phyloP scores from a whole-genome alignment of 2,113 vertebrate species.

The Illadopsis cleaveri region DNA sequence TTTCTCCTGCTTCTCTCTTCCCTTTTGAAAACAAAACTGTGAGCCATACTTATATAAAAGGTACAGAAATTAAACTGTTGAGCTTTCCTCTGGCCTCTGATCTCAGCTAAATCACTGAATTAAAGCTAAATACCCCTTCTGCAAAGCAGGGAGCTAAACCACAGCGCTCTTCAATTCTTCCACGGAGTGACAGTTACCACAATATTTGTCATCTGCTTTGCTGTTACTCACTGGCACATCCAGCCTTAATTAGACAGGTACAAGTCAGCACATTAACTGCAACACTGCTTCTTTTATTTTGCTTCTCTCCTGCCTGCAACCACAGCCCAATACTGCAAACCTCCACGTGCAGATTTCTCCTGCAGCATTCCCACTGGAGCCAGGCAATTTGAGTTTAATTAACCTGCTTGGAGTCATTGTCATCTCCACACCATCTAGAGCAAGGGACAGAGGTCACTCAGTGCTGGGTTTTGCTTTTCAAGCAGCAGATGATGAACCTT shows the following conservation, averaged over 20 bases:
- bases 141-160: neutral
- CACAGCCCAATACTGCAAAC: neutral
- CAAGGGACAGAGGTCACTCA: neutral
- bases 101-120: neutral
- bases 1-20: neutral
- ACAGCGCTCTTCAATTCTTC: neutral
- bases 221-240: constrained; percentile 18
- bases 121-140: neutral
- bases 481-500: neutral
- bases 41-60: neutral
- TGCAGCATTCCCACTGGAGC: neutral
- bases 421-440: neutral
- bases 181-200: neutral
- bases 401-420: neutral
- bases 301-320: neutral
- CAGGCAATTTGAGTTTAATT: neutral
- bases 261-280: constrained; percentile 48
- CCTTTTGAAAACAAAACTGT: neutral
- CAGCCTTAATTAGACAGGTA: constrained; percentile 49
- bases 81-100: neutral
- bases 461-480: neutral
- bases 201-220: constrained; percentile 19
- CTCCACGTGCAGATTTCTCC: neutral
- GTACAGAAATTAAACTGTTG: neutral
- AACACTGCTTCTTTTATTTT: constrained; percentile 7